Conservation (phyloP, 2,888 invertebrate genomes). For the Scaptomyza flava region DNA sequence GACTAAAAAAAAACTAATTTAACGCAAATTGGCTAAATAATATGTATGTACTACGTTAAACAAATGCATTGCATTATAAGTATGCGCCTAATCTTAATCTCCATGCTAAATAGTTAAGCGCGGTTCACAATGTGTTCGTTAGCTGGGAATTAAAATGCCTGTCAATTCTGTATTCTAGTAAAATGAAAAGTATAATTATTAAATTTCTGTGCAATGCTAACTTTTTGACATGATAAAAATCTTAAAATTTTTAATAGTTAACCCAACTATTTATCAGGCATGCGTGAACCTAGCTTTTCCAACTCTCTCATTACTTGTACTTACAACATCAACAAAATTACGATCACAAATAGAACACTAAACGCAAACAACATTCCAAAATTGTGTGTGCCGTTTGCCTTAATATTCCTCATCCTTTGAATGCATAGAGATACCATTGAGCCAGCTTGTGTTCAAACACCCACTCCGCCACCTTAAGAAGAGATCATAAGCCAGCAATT, state of each 20-base stretch:
- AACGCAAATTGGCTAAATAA: slow-evolving; percentile 74
- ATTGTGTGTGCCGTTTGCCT: slow-evolving; percentile 26
- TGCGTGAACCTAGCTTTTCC: slow-evolving; percentile 40
- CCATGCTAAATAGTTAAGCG: slow-evolving; percentile 28
- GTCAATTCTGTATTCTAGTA: too few relatives aligned
- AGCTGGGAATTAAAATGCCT: neutral
- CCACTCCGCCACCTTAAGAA: neutral
- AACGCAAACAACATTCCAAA: slow-evolving; percentile 58
- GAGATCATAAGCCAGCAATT: slow-evolving; percentile 13
- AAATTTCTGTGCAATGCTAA: slow-evolving; percentile 2
- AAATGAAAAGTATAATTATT: neutral
- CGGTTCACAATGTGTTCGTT: slow-evolving; percentile 20
- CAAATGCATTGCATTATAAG: slow-evolving; percentile 56
- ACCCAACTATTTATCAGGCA: slow-evolving; percentile 11
- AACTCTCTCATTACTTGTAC: slow-evolving; percentile 47
- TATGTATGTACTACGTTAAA: slow-evolving; percentile 61
- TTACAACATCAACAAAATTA: slow-evolving; percentile 27
- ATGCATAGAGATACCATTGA: slow-evolving; percentile 49
- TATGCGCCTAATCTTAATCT: slow-evolving; percentile 54
- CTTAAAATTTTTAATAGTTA: neutral
- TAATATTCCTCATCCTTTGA: slow-evolving; percentile 1
- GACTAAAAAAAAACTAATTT: slow-evolving; percentile 74
- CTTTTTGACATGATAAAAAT: neutral
- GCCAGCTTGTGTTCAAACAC: slow-evolving; percentile 67
- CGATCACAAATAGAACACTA: slow-evolving; percentile 26